phyloP scores from a whole-genome alignment of 1,140 invertebrate species.

The Microplitis mediator region DNA sequence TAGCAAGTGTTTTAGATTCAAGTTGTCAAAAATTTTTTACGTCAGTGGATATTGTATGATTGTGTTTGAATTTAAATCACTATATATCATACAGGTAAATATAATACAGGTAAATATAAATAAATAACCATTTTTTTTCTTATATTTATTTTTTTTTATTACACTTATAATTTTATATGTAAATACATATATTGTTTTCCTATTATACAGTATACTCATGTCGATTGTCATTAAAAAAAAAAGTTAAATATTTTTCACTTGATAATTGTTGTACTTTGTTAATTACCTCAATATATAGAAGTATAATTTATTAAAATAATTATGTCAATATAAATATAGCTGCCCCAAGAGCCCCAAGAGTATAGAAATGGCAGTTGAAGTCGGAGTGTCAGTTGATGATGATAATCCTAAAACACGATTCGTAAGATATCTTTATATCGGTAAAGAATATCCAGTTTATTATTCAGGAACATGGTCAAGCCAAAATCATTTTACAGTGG shows the following conservation, averaged over 20 bases:
- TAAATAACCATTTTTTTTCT: background rate
- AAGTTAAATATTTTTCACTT: no score
- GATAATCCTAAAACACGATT: conserved; percentile 27
- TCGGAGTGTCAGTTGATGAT: conserved; percentile 6
- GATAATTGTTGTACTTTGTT: no score
- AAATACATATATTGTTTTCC: no score
- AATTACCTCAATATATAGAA: background rate
- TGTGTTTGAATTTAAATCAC: conserved; percentile 1
- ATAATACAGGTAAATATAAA: background rate
- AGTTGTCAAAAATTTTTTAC: background rate
- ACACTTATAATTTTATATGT: background rate
- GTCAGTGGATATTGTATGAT: conserved; percentile 10
- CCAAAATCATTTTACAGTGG: conserved; percentile 60
- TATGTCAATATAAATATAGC: background rate
- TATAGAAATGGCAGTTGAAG: conserved; percentile 23
- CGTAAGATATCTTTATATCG: conserved; percentile 61
- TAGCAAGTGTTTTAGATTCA: conserved; percentile 5
- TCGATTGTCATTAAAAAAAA: no score
- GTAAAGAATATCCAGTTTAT: conserved; percentile 64
- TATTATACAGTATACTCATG: no score
- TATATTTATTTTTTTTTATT: background rate
- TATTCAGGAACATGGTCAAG: conserved; percentile 65
- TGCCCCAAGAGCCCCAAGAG: background rate
- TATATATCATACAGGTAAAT: background rate
- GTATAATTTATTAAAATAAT: background rate